Evolutionary conservation across 2,797 vertebrate genomes (phyloP).

Genomic region (Pteropus rufus): DNA sequence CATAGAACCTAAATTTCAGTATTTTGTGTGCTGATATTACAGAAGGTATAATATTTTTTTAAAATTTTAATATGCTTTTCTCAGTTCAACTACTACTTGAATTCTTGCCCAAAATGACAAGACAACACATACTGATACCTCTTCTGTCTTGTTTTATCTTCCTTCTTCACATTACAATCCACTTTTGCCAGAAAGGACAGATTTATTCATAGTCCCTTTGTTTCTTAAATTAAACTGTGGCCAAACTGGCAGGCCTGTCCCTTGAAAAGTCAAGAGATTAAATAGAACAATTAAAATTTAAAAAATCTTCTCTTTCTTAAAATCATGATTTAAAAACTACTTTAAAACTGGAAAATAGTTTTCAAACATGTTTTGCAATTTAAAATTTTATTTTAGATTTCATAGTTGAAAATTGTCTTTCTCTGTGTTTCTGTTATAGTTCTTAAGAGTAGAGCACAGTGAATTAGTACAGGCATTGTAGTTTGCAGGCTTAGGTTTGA

Average conservation of each 20-base stretch:
- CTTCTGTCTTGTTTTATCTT: neutral
- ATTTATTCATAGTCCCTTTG: neutral
- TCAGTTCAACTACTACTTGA: neutral
- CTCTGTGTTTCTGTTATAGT: neutral
- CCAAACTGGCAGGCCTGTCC: neutral
- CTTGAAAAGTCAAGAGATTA: constrained; percentile 3
- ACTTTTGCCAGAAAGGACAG: neutral
- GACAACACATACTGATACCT: neutral
- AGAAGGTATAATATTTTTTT: neutral
- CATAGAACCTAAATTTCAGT: neutral
- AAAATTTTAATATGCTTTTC: neutral
- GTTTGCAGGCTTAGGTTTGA: neutral
- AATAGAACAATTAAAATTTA: neutral
- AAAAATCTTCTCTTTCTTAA: neutral
- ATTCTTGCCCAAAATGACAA: neutral
- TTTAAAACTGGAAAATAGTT: neutral
- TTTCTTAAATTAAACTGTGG: neutral
- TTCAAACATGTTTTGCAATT: constrained; percentile 19
- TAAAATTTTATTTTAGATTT: neutral
- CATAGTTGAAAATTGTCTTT: neutral
- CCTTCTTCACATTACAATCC: neutral
- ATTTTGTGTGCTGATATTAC: neutral
- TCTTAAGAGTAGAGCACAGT: neutral
- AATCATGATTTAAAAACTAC: neutral
- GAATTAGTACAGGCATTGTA: neutral